phyloP scores from a whole-genome alignment of 2,113 vertebrate species.

The Edolisoma coerulescens region DNA sequence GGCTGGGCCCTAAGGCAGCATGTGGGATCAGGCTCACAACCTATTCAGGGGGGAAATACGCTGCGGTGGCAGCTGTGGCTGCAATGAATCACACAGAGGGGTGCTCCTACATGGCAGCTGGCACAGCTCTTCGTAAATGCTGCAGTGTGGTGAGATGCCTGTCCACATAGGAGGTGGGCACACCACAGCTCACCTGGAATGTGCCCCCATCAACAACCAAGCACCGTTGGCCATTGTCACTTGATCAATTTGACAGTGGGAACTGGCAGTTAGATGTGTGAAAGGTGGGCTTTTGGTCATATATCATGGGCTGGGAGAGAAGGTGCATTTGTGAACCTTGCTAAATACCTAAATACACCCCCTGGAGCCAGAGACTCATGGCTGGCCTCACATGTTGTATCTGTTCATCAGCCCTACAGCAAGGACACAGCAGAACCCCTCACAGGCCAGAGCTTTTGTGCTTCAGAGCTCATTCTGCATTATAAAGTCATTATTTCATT shows the following conservation, averaged over 20 bases:
- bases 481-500: background rate
- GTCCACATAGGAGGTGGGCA: fast-evolving
- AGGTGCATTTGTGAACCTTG: background rate
- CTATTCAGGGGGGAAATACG: fast-evolving
- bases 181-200: background rate
- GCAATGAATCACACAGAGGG: background rate
- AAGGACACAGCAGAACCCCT: background rate
- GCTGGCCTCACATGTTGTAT: background rate
- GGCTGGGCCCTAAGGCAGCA: background rate
- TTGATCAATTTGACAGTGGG: background rate
- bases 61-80: background rate
- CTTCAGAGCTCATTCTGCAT: background rate
- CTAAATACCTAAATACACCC: background rate
- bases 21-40: background rate
- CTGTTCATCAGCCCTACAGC: background rate
- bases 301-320: background rate
- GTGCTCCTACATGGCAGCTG: fast-evolving
- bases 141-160: background rate
- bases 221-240: background rate
- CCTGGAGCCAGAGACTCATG: fast-evolving
- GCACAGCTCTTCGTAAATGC: background rate
- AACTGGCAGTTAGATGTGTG: fast-evolving
- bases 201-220: background rate
- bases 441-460: fast-evolving
- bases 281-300: background rate